Evolutionary conservation across 2,888 invertebrate species (phyloP), one percentile per base, ranked within the genome.

Genomic region (Stenchaetothrips biformis): DNA sequence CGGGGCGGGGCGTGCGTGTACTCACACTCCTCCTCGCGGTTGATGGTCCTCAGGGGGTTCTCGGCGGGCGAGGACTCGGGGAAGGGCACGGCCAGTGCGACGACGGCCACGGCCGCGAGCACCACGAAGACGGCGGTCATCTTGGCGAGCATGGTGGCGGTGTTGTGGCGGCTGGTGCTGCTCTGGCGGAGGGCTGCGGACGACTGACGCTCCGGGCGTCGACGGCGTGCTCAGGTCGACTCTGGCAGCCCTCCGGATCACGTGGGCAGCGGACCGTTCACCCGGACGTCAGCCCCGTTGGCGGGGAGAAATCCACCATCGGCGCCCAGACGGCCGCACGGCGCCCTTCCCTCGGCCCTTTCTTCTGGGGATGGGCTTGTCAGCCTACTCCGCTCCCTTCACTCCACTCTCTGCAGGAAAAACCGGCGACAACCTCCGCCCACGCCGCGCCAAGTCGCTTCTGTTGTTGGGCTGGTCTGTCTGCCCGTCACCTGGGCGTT

Each of bases 51-150:
- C 21, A 21, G 21, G 21, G 25, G 67, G 21, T 21, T 21, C 21
- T 21, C 67, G 9, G 7, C 67, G 25, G 67, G 21, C 67, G 67
- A 74, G 67, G 67, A 74, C 67, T 74, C 67, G 67, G 67, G 67
- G 67, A 67, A 67, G 67, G 67, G 67, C 67, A 74, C 25, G 25
- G 67, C 67, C 67, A 74, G 21, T 25, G 67, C 67, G 25, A 21
- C 25, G 67, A 21, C 25, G 67, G 67, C 67, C 25, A 74, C 9
- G 67, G 67, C 67, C 21, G 67, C 67, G 21, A 74, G 67, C 21
- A 74, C 25, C 21, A 25, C 9, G 21, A 74, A 11, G 67, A 21
- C 67, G 67, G 67, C 11, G 25, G 21, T 74, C 25, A 21, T 25
- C 21, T 21, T 21, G 67, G 25, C 67, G 67, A 21, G 11, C 21